A percentile compares a stretch with the other conserved stretches of the same genome.
phyloP scores from a whole-genome alignment of 2,113 vertebrate species.

The Gorilla gorilla region DNA sequence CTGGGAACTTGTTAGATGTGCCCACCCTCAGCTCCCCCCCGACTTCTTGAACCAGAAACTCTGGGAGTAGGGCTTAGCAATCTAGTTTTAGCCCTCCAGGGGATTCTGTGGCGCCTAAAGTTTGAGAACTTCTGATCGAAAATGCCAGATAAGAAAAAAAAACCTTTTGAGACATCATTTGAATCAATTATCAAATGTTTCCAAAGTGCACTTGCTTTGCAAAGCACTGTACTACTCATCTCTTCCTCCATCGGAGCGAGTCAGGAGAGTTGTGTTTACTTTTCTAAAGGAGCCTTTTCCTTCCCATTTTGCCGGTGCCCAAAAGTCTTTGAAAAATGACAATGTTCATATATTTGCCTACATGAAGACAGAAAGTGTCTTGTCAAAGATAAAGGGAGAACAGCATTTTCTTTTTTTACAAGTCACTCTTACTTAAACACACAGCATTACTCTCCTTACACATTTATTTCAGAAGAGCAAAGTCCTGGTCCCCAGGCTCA shows the following conservation, averaged over 20 bases:
- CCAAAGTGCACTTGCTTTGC: background rate
- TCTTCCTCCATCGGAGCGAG: background rate
- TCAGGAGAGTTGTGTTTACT: background rate
- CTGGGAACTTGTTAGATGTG: fast-evolving
- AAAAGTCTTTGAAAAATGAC: background rate
- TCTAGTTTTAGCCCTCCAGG: background rate
- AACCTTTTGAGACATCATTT: background rate
- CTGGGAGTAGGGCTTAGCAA: no score
- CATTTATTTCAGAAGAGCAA: background rate
- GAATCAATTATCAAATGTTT: background rate
- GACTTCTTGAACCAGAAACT: no score
- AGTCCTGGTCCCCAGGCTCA: background rate
- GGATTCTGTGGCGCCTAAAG: background rate
- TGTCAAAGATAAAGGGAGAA: background rate
- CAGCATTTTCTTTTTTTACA: background rate
- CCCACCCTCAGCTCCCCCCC: no score
- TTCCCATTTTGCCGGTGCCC: background rate
- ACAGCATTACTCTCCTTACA: background rate
- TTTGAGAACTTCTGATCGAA: background rate
- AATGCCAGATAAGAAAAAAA: background rate
- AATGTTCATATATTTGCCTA: background rate
- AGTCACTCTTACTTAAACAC: background rate
- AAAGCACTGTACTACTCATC: background rate
- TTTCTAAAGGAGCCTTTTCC: background rate
- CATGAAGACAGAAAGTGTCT: background rate